Conservation (phyloP, 2,888 invertebrate species). For the Leptodirus hochenwartii region DNA sequence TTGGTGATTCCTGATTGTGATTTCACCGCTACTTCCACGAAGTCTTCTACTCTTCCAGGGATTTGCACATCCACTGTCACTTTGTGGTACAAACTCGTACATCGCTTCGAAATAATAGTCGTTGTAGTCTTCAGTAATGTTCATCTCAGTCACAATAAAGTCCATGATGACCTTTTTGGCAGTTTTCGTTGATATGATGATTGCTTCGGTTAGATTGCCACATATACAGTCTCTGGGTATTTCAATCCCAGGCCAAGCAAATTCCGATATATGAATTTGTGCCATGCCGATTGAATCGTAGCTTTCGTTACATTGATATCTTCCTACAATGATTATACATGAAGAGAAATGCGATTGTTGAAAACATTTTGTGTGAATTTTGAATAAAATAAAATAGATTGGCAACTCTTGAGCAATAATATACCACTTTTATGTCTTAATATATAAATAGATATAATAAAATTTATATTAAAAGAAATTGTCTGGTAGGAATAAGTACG, state of each 20-base stretch:
- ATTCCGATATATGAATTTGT: slow-evolving; percentile 36
- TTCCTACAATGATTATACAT: too few relatives aligned
- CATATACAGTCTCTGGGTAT: slow-evolving; percentile 57
- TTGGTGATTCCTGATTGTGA: slow-evolving; percentile 43
- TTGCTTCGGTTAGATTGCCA: slow-evolving; percentile 44
- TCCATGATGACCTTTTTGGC: slow-evolving; percentile 52
- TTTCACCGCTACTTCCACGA: slow-evolving; percentile 55
- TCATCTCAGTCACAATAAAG: slow-evolving; percentile 61
- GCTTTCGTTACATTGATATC: slow-evolving; percentile 14
- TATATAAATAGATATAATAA: too few relatives aligned
- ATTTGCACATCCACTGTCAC: slow-evolving; percentile 39
- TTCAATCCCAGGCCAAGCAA: slow-evolving; percentile 48
- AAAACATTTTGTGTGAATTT: too few relatives aligned
- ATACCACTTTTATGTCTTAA: too few relatives aligned
- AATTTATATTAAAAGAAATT: too few relatives aligned
- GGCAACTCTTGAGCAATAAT: too few relatives aligned
- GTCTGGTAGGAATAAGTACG: too few relatives aligned
- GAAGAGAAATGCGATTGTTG: too few relatives aligned
- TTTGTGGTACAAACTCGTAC: slow-evolving; percentile 44
- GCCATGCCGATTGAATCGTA: slow-evolving; percentile 21
- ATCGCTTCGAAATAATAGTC: slow-evolving; percentile 63
- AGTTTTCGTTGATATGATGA: slow-evolving; percentile 47
- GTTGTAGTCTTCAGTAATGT: slow-evolving; percentile 61
- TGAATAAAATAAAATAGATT: too few relatives aligned
- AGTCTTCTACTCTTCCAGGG: slow-evolving; percentile 46